Base-by-base conservation (phyloP, 2,797 vertebrate species). In the Chloroceryle amazona region DNA sequence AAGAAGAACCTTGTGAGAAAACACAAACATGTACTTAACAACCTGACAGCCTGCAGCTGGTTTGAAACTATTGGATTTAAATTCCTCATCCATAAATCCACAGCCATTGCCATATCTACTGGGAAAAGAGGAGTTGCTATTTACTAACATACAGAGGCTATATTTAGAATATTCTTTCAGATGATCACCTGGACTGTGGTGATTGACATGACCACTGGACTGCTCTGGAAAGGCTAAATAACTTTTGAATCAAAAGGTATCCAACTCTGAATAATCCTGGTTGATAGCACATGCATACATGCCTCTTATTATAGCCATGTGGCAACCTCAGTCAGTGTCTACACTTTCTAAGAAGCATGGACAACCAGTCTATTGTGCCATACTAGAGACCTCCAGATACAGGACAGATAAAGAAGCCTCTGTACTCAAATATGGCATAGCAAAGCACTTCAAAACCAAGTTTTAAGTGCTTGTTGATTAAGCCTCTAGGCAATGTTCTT, bases 361-460 rank as follows among this genome's bases (percentile, higher is more conserved):
- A 46, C 13, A 21, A 79, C 9, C 7, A 58, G 29, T 4, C 25
- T 14, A 14, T 14, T 39, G 8, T 47, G 28, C 25, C 67, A 15
- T 33, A 21, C 6, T 15, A 13, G 31, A 78, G 10, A 85, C 9
- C 28, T 67, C 72, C 67, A 52, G 66, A 81, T 25, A 46, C 4
- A 2, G 9, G 14, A 66, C 29, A 78, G 60, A 41, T n/a, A 42
- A 9, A 67, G 42, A 63, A 79, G 16, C 3, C 17, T 19, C 19
- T 28, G 17, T 15, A 42, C 14, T 55, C 11, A 75, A 87, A 81
- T 19, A 46, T 0, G 0, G 11, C 4, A 8, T 12, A 5, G 13
- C 10, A 81, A 83, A 89, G 16, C 39, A 51, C 19, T 75, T 79
- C 26, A 79, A 94, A 84, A 22, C 4, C 51, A 65, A 81, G 13